Evolutionary conservation across 2,797 vertebrate genomes (phyloP).

Genomic region (Aplochiton taeniatus): DNA sequence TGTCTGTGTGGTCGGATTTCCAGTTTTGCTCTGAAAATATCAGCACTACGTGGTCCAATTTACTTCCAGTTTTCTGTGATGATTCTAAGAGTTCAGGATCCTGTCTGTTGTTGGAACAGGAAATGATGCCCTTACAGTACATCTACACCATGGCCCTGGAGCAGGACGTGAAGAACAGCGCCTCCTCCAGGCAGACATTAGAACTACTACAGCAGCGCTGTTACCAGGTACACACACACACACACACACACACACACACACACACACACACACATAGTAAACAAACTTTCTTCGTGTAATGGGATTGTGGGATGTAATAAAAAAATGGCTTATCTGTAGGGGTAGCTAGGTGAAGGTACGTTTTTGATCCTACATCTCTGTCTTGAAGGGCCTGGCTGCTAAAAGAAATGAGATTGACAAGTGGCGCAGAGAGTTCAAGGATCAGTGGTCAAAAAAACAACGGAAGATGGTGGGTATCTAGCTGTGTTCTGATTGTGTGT

Average conservation of each 20-base stretch:
- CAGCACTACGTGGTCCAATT: no score
- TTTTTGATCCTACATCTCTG: conserved; percentile 32
- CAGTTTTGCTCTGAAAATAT: no score
- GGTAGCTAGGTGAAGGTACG: neutral
- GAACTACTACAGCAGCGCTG: conserved; percentile 84
- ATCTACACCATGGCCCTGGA: conserved; percentile 87
- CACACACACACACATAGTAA: neutral
- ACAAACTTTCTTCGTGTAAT: no score
- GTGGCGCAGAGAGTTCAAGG: conserved; percentile 93
- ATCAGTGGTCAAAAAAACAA: conserved; percentile 88
- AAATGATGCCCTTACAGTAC: conserved; percentile 85
- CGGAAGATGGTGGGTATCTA: conserved; percentile 83
- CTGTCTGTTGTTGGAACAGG: conserved; percentile 60
- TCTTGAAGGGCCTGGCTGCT: conserved; percentile 81
- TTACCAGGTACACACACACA: conserved; percentile 77
- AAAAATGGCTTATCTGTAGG: conserved; percentile 6
- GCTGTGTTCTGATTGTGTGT: neutral
- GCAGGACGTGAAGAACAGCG: conserved; percentile 81
- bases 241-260: neutral
- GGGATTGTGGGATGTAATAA: neutral
- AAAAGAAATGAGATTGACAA: conserved; percentile 93
- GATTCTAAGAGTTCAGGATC: no score
- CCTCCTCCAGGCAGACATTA: conserved; percentile 67
- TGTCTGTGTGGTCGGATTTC: neutral
- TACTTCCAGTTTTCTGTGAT: no score